Conservation (phyloP, 1,140 invertebrate genomes). For the Semibalanus balanoides region DNA sequence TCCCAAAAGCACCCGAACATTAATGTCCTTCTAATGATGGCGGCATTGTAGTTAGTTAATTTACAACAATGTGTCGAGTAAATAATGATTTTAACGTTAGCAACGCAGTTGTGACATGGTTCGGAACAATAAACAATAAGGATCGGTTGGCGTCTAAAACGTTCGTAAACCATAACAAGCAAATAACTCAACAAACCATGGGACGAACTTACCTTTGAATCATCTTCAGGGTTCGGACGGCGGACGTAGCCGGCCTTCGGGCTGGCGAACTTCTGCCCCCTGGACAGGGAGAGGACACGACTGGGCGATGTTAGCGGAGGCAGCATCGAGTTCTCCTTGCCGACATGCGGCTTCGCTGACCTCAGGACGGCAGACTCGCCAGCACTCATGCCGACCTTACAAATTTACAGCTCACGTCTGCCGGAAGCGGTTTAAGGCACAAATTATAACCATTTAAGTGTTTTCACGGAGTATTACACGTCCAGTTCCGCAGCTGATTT, state of each 20-base stretch:
- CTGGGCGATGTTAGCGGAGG: background rate
- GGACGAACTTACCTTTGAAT: background rate
- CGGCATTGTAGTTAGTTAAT: too few species aligned
- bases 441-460: background rate
- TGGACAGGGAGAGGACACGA: background rate
- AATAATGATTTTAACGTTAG: too few species aligned
- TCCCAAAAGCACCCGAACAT: too few species aligned
- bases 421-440: background rate
- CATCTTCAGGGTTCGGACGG: background rate
- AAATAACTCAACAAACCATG: too few species aligned
- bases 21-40: too few species aligned
- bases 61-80: too few species aligned
- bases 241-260: background rate
- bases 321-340: background rate
- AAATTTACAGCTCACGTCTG: background rate
- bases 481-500: background rate
- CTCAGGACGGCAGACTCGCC: background rate
- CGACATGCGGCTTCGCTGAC: background rate
- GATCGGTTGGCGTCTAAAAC: too few species aligned
- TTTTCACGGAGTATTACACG: background rate
- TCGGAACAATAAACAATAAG: too few species aligned
- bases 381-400: background rate
- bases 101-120: too few species aligned
- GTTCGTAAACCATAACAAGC: too few species aligned
- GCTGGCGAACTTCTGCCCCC: background rate